Conservation (phyloP, 92 coral and sea anemone species). For the Muricea muricata region DNA sequence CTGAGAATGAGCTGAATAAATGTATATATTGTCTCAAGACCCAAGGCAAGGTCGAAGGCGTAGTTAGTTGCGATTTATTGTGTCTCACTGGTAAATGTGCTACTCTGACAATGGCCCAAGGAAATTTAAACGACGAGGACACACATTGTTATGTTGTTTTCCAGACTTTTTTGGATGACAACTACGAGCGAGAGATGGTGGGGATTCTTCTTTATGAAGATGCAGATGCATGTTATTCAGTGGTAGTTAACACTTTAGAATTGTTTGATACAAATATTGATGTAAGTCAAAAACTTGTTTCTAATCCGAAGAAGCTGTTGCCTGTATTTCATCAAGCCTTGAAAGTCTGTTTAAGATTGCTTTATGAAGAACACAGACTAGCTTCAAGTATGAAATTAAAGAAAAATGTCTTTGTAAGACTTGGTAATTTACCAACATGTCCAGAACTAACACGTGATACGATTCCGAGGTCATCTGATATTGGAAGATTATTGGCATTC, state of each 20-base stretch:
- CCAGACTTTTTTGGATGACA: conserved; percentile 82
- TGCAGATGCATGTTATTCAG: conserved; percentile 75
- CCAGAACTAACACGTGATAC: conserved; percentile 90
- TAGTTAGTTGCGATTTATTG: no score
- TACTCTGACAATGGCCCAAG: not conserved
- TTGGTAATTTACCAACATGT: conserved; percentile 90
- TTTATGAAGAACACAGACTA: conserved; percentile 74
- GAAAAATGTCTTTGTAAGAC: conserved; percentile 78
- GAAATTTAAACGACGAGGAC: conserved; percentile 47
- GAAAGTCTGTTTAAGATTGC: conserved; percentile 68
- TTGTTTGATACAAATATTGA: conserved; percentile 83
- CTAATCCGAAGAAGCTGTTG: conserved; percentile 81
- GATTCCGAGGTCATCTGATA: conserved; percentile 92
- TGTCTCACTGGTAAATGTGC: not conserved
- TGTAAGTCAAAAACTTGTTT: conserved; percentile 80
- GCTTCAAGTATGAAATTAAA: conserved; percentile 76
- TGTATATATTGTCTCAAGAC: no score
- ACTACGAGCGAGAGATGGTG: conserved; percentile 73
- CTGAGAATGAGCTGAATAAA: no score
- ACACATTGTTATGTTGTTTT: conserved; percentile 68
- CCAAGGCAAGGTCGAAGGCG: no score
- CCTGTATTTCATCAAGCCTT: conserved; percentile 91
- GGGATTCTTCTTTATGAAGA: conserved; percentile 79
- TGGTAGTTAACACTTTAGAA: conserved; percentile 88
- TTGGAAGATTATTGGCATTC: conserved; percentile 83